phyloP scores from a whole-genome alignment of 1,140 invertebrate genomes.

The Cryptotermes secundus region DNA sequence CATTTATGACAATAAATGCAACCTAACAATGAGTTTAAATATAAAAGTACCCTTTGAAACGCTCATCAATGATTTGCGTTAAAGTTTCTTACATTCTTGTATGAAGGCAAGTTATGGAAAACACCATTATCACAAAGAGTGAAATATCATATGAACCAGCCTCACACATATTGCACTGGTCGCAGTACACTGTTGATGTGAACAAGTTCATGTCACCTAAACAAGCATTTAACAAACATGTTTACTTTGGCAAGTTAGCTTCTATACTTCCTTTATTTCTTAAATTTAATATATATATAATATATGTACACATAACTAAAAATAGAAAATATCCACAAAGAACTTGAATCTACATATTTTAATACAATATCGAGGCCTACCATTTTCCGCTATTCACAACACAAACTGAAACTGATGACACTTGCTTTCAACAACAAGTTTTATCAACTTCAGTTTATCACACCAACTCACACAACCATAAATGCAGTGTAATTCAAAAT shows the following conservation, averaged over 20 bases:
- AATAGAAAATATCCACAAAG: conserved; percentile 2
- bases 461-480: neutral
- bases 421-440: neutral
- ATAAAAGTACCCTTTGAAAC: neutral
- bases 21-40: neutral
- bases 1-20: neutral
- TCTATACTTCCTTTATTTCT: neutral
- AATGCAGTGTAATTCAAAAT: neutral
- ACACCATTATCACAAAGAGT: neutral
- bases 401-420: neutral
- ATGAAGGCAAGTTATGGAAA: conserved; percentile 15
- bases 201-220: neutral
- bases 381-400: neutral
- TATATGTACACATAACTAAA: neutral
- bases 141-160: neutral
- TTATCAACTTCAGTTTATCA: neutral
- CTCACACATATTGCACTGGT: neutral
- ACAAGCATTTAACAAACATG: conserved; percentile 15
- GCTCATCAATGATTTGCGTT: conserved; percentile 1
- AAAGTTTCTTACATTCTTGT: neutral
- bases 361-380: neutral
- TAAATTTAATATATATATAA: conserved; percentile 4
- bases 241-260: conserved; percentile 17
- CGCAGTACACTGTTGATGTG: neutral
- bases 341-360: neutral